These are phyloP conservation scores for Trisateles emortualis DNA, from an alignment of 2,888 invertebrate genomes.

Conservation along the genomic window DNA sequence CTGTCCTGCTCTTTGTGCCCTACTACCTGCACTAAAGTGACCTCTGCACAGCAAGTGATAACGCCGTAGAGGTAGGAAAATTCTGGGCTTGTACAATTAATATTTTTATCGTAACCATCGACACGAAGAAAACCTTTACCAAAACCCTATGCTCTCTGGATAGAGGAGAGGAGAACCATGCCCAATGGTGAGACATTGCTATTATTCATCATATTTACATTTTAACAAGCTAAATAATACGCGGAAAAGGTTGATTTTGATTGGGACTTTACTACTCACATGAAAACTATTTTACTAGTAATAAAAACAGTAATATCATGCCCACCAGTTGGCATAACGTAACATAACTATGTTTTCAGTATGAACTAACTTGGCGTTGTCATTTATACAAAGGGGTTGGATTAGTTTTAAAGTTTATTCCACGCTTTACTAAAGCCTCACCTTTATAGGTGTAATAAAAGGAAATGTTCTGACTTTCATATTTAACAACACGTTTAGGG, in stretches of 20 bases:
- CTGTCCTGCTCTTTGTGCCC: no score
- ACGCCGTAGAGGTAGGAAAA: no score
- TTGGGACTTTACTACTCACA: not conserved
- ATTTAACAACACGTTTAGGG: slow-evolving; percentile 22
- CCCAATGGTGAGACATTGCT: no score
- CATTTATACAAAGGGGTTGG: slow-evolving; percentile 36
- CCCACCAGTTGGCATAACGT: slow-evolving; percentile 17
- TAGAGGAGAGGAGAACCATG: no score
- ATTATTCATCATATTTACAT: not conserved
- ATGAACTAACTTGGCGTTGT: slow-evolving; percentile 32
- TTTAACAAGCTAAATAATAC: not conserved
- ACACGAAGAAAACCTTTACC: no score
- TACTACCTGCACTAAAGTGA: no score
- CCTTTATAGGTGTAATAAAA: slow-evolving; percentile 31
- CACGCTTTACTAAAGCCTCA: slow-evolving; percentile 14
- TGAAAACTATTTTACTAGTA: not conserved
- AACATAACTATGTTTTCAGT: slow-evolving; percentile 14
- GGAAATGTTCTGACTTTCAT: slow-evolving; percentile 22
- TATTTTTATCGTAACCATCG: no score
- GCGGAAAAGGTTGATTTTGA: not conserved
- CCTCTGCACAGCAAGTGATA: no score
- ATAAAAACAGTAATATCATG: not conserved
- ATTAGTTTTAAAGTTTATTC: slow-evolving; percentile 38
- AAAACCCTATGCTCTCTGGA: no score
- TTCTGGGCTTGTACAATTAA: no score